phyloP scores from a whole-genome alignment of 2,113 vertebrate genomes.

The Vimba vimba region DNA sequence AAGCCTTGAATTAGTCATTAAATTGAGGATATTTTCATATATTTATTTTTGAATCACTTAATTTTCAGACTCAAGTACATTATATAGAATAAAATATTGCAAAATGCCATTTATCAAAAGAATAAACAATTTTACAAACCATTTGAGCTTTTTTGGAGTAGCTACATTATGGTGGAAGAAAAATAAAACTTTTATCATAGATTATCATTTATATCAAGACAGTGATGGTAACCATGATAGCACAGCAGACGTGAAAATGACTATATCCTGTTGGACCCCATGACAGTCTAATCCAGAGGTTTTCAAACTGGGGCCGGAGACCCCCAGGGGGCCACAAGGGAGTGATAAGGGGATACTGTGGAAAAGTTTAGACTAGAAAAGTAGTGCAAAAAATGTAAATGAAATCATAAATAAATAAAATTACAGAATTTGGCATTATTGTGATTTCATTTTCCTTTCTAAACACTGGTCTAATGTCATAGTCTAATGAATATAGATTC shows the following conservation, averaged over 20 bases:
- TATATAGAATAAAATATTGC: not conserved
- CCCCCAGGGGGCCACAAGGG: not conserved
- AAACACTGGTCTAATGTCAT: not conserved
- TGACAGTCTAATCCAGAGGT: not conserved
- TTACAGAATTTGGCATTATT: not conserved
- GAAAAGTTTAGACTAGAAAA: too few relatives aligned
- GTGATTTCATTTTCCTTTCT: not conserved
- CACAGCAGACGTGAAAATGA: not conserved
- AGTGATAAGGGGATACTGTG: not conserved
- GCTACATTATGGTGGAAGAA: not conserved
- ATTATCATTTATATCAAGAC: not conserved
- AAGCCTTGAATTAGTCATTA: not conserved
- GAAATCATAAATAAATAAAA: not conserved
- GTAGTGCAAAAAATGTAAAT: not conserved
- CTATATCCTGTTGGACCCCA: not conserved
- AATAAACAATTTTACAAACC: not conserved
- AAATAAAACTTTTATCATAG: not conserved
- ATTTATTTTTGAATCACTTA: not conserved
- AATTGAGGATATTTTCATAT: not conserved
- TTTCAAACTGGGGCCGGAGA: not conserved
- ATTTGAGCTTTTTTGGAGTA: not conserved
- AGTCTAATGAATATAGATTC: not conserved
- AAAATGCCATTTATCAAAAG: not conserved
- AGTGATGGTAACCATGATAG: not conserved
- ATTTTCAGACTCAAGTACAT: not conserved